These are phyloP conservation scores for Sipha flava DNA, from an alignment of 1,140 invertebrate genomes.

Conservation along the genomic window DNA sequence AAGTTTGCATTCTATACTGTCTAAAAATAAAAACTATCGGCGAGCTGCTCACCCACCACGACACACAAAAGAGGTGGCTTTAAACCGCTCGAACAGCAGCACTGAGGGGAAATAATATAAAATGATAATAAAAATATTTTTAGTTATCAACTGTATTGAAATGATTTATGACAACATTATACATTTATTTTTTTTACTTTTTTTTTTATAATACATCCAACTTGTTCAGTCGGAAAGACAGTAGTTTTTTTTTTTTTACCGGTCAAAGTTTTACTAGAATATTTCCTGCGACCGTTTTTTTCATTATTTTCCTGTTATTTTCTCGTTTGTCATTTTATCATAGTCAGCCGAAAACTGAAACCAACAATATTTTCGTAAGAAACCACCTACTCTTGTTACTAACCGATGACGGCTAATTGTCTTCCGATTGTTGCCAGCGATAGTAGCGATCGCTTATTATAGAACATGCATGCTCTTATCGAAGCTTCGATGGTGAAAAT, in stretches of 20 bases:
- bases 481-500: too few relatives aligned
- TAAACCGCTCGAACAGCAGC: background rate
- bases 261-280: background rate
- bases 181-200: background rate
- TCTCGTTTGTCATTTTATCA: too few relatives aligned
- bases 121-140: slow-evolving; percentile 19
- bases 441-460: too few relatives aligned
- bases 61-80: background rate
- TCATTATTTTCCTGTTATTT: too few relatives aligned
- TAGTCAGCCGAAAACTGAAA: too few relatives aligned
- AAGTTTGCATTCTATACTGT: background rate
- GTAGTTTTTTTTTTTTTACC: background rate
- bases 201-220: background rate
- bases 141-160: slow-evolving; percentile 12
- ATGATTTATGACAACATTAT: slow-evolving; percentile 8
- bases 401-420: too few relatives aligned
- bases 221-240: slow-evolving; percentile 4
- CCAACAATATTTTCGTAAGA: too few relatives aligned
- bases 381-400: too few relatives aligned
- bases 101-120: background rate
- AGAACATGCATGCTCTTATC: too few relatives aligned
- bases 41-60: background rate
- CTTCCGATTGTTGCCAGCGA: too few relatives aligned
- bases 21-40: slow-evolving; percentile 1
- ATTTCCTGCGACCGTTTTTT: background rate